Percentiles rank a stretch among this genome's conserved stretches.
Evolutionary conservation across 2,888 invertebrate genomes (phyloP).

Genomic region (Poecilus cupreus): DNA sequence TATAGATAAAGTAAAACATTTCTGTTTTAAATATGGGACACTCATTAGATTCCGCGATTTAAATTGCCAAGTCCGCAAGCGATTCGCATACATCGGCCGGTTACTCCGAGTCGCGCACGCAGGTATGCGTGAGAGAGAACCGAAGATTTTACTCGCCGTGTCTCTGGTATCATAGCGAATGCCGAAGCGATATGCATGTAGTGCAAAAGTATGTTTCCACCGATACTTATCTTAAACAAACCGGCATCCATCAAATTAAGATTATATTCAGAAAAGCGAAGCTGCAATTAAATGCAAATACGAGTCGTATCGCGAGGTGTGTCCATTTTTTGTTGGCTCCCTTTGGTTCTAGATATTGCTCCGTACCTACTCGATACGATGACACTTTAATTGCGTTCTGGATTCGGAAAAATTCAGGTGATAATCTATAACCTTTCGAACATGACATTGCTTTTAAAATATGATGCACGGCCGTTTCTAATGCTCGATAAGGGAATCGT

Average conservation of each 20-base stretch:
- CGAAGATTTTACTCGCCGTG: neutral
- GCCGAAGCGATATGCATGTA: constrained; percentile 62
- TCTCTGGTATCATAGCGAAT: constrained; percentile 40
- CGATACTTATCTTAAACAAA: constrained; percentile 61
- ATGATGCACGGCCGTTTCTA: constrained; percentile 54
- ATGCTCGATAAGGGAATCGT: constrained; percentile 37
- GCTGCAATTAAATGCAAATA: constrained; percentile 61
- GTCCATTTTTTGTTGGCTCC: neutral
- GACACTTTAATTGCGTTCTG: constrained; percentile 54
- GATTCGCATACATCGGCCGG: constrained; percentile 40
- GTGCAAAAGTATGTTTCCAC: constrained; percentile 63
- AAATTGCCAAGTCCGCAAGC: constrained; percentile 50
- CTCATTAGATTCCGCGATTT: constrained; percentile 56
- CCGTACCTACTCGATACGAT: neutral
- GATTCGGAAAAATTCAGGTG: constrained; percentile 52
- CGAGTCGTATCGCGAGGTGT: constrained; percentile 24
- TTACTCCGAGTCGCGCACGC: constrained; percentile 19
- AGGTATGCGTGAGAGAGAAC: constrained; percentile 36
- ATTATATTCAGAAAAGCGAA: constrained; percentile 65
- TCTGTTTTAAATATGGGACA: constrained; percentile 56
- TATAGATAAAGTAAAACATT: constrained; percentile 49
- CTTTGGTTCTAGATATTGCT: constrained; percentile 32
- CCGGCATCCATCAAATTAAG: constrained; percentile 67
- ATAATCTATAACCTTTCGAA: constrained; percentile 54
- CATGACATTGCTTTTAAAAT: constrained; percentile 59